Percentiles rank a stretch among this genome's conserved stretches.
Evolutionary conservation across 2,797 vertebrate species (phyloP).

Genomic region (Anguilla pacifica): DNA sequence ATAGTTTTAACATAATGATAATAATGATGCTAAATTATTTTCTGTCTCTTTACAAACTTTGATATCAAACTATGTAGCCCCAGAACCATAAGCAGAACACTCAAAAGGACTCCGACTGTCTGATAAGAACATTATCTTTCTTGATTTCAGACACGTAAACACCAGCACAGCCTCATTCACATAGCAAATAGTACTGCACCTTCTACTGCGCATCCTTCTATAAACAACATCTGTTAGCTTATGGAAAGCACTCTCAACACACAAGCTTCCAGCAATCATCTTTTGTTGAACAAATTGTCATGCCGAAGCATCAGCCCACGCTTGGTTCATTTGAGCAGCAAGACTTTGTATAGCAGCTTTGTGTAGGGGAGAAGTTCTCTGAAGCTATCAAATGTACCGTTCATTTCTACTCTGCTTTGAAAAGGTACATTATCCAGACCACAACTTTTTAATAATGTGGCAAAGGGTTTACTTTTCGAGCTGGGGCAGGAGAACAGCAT

Average conservation of each 20-base stretch:
- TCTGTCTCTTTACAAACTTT: neutral
- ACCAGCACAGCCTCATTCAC: neutral
- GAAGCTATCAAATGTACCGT: neutral
- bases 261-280: neutral
- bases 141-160: neutral
- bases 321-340: neutral
- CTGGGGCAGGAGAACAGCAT: neutral
- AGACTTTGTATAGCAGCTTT: neutral
- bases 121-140: neutral
- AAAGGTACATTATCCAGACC: neutral
- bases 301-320: neutral
- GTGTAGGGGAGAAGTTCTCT: neutral
- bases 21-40: neutral
- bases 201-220: neutral
- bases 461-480: neutral
- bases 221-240: conserved; percentile 9
- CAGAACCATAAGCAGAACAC: neutral
- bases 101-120: neutral
- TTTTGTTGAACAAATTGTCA: neutral
- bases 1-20: neutral
- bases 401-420: neutral
- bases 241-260: neutral
- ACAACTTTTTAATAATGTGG: neutral
- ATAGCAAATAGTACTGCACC: neutral
- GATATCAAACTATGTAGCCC: neutral